Evolutionary conservation across 2,113 vertebrate genomes (phyloP).

Genomic region (Jaculus jaculus): DNA sequence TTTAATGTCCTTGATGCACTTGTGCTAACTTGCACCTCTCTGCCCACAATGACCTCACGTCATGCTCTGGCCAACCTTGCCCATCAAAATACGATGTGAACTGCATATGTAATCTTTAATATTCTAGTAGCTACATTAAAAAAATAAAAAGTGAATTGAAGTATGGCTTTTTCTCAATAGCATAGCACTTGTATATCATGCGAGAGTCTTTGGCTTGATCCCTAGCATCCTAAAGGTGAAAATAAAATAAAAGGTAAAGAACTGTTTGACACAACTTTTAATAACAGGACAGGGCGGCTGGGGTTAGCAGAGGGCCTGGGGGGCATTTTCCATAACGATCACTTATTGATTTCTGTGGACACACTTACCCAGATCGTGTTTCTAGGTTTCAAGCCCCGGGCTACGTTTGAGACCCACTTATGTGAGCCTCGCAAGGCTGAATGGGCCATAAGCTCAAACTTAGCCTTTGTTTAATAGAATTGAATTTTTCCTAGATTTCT

Average conservation of each 20-base stretch:
- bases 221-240: not conserved
- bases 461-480: not conserved
- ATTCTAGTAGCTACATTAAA: not conserved
- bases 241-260: not conserved
- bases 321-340: not conserved
- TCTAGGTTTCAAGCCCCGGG: not conserved
- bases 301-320: no score
- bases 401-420: not conserved
- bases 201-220: not conserved
- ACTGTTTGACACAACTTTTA: not conserved
- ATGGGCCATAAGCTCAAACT: not conserved
- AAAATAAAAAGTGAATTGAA: not conserved
- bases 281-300: rapidly evolving
- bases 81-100: not conserved
- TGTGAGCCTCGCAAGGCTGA: not conserved
- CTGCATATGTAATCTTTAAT: not conserved
- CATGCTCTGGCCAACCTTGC: not conserved
- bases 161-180: not conserved
- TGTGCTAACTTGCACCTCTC: not conserved
- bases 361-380: no score
- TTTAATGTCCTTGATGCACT: not conserved
- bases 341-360: not conserved
- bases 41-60: not conserved
- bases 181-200: not conserved
- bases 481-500: not conserved